Base-by-base conservation (phyloP, 2,797 vertebrate genomes). In the Kryptolebias ocellatus region DNA sequence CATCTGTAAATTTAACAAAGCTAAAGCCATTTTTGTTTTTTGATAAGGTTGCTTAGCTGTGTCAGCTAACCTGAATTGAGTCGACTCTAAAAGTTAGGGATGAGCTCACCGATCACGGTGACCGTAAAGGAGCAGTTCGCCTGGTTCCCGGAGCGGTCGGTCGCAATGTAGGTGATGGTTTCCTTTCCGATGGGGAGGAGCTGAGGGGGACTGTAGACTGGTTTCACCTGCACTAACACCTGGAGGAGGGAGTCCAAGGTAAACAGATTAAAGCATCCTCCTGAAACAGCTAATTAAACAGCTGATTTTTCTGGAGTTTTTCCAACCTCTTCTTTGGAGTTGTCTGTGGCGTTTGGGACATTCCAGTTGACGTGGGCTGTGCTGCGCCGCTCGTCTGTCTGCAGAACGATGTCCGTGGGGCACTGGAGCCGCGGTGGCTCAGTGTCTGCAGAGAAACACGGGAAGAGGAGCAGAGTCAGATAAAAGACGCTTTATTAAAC, bases 41-140 rank as follows among this genome's bases (percentile, higher is more conserved):
- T 9, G 37, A 8, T 39, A 12, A 39, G 8, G 37, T 39, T 10
- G 11, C 10, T 39, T 11, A 42, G 11, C 11, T 42, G 10, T 12
- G 14, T 12, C 11, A 42, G 39, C 11, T 42, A 12, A 12, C 39
- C 12, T 12, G 34, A 34, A 34, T 34, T 9, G 9, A 9, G 10
- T 11, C 11, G 34, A 37, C 34, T 37, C 5, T 37, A 10, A 37
- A 37, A 37, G 34, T 37, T 37, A 45, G 11, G 16, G 44, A 66
- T 60, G 68, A 74, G 81, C 96, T 95, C 92, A 99, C 98, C 98
- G 17, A 96, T 91, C 83, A 98, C 95, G 27, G 92, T 96, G 85
- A 98, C 90, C 0, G 74, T 95, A 89, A 98, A 98, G 24, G 95
- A 96, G 78, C 98, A 99, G 91, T 94, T 97, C 86, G 95, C 97